These are phyloP conservation scores for Genyomyrus donnyi DNA, from an alignment of 2,113 vertebrate genomes.

Conservation along the genomic window DNA sequence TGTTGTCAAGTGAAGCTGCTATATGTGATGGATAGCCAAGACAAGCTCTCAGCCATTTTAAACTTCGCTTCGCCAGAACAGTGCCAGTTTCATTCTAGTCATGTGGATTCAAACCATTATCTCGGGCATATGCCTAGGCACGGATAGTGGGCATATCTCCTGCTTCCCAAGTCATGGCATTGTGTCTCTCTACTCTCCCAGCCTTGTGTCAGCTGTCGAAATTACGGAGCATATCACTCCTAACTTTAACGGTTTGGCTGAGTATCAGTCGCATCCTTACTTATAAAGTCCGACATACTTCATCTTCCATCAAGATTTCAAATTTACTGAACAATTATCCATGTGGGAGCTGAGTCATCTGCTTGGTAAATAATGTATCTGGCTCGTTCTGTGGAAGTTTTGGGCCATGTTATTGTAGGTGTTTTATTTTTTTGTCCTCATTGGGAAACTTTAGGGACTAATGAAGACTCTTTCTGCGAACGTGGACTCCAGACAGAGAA, in stretches of 20 bases:
- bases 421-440: not conserved
- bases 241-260: not conserved
- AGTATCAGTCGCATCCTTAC: not conserved
- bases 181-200: not conserved
- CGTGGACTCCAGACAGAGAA: constrained; percentile 14
- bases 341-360: not conserved
- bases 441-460: not conserved
- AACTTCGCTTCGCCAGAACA: not conserved
- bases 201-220: not conserved
- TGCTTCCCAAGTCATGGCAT: not conserved
- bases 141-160: not conserved
- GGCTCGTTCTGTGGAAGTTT: not conserved
- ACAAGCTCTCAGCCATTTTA: not conserved
- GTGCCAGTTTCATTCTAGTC: not conserved
- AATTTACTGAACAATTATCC: not conserved
- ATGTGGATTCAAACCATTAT: not conserved
- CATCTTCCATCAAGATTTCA: not conserved
- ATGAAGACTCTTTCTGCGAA: constrained; percentile 42
- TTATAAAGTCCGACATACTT: not conserved
- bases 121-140: not conserved
- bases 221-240: not conserved
- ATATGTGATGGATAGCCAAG: not conserved
- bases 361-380: not conserved
- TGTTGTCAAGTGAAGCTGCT: not conserved
- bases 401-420: not conserved